These are phyloP conservation scores for Pseudorhombus dupliciocellatus DNA, from an alignment of 2,113 vertebrate genomes.

Conservation along the genomic window DNA sequence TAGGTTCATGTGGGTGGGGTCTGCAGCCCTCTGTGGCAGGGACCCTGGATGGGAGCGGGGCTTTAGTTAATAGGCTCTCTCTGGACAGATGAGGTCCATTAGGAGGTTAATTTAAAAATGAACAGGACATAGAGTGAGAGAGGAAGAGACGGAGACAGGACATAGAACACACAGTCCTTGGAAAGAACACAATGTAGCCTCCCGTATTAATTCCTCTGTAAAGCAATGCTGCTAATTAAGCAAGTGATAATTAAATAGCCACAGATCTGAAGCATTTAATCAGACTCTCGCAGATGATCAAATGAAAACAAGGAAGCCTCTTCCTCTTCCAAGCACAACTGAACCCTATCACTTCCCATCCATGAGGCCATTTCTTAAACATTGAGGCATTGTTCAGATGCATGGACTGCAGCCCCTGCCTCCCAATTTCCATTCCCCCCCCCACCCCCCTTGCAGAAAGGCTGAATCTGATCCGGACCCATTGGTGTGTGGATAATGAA, in stretches of 20 bases:
- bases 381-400: slow-evolving; percentile 83
- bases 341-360: slow-evolving; percentile 65
- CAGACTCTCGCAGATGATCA: slow-evolving; percentile 32
- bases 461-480: slow-evolving; percentile 83
- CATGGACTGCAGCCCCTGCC: slow-evolving; percentile 72
- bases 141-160: slow-evolving; percentile 38
- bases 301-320: slow-evolving; percentile 37
- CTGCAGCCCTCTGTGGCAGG: slow-evolving; percentile 63
- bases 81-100: slow-evolving; percentile 87
- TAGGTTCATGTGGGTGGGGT: slow-evolving; percentile 76
- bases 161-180: slow-evolving; percentile 15
- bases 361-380: slow-evolving; percentile 75
- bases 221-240: slow-evolving; percentile 40
- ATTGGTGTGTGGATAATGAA: slow-evolving; percentile 89
- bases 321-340: slow-evolving; percentile 38
- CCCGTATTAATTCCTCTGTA: slow-evolving; percentile 22
- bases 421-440: slow-evolving; percentile 79
- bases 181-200: slow-evolving; percentile 4
- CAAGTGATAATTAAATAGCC: slow-evolving; percentile 25
- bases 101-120: slow-evolving; percentile 87
- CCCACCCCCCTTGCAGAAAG: slow-evolving; percentile 74
- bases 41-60: slow-evolving; percentile 76
- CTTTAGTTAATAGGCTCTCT: slow-evolving; percentile 84
- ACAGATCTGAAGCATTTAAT: slow-evolving; percentile 16
- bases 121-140: slow-evolving; percentile 65